phyloP scores from a whole-genome alignment of 2,888 invertebrate genomes.

The Dexiosoma caninum region DNA sequence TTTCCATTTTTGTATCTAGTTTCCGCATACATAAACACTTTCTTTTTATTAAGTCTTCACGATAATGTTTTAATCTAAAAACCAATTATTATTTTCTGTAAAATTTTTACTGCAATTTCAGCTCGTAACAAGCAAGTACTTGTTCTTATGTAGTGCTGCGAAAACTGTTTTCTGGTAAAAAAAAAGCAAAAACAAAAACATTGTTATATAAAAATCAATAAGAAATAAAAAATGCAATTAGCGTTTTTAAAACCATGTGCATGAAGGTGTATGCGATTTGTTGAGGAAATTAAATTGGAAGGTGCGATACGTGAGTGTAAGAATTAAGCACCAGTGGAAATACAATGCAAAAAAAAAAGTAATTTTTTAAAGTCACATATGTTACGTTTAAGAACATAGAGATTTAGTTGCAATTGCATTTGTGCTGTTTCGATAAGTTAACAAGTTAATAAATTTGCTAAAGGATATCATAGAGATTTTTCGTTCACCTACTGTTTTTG shows the following conservation, averaged over 20 bases:
- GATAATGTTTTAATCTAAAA: constrained; percentile 25
- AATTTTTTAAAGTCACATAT: constrained; percentile 24
- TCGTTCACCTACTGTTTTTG: neutral
- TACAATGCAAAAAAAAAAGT: constrained; percentile 21
- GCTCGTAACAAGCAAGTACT: constrained; percentile 20
- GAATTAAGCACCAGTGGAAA: neutral
- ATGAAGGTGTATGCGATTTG: neutral
- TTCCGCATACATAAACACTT: neutral
- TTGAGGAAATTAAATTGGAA: neutral
- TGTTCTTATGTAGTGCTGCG: neutral
- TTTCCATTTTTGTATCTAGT: no score
- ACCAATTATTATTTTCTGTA: constrained; percentile 29
- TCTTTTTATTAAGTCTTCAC: neutral
- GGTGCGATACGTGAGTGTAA: neutral
- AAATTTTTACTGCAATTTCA: constrained; percentile 12
- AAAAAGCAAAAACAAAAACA: constrained; percentile 28
- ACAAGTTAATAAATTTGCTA: neutral
- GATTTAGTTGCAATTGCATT: neutral
- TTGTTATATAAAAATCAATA: constrained; percentile 19
- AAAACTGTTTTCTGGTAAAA: neutral
- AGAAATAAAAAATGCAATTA: constrained; percentile 51
- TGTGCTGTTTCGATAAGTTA: neutral
- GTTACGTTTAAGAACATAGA: neutral
- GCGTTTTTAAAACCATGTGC: constrained; percentile 21
- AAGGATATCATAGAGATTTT: neutral